phyloP scores from a whole-genome alignment of 2,888 invertebrate genomes.

The Oligia strigilis region DNA sequence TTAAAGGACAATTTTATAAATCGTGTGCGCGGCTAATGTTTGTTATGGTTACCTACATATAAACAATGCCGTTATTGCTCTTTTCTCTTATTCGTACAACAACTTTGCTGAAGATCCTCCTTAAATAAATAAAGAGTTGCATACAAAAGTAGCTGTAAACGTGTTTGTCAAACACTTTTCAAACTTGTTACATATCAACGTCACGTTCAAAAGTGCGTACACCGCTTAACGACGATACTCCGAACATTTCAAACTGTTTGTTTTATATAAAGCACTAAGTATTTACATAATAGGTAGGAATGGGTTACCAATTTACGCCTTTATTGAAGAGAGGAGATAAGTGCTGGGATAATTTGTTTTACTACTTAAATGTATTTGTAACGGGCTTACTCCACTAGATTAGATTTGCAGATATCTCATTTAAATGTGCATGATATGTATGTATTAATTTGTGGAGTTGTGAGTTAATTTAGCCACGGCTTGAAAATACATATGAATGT shows the following conservation, averaged over 20 bases:
- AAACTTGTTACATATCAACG: not conserved
- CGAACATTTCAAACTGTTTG: constrained; percentile 52
- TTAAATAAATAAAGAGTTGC: not conserved
- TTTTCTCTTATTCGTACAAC: not conserved
- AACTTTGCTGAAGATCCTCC: not conserved
- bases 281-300: constrained; percentile 40
- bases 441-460: constrained; percentile 16
- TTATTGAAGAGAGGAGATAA: constrained; percentile 34
- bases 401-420: constrained; percentile 39
- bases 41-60: not conserved
- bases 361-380: constrained; percentile 33
- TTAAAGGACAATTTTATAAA: constrained; percentile 10
- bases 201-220: constrained; percentile 7
- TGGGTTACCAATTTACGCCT: constrained; percentile 52
- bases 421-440: constrained; percentile 20
- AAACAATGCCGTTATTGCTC: not conserved
- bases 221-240: constrained; percentile 54
- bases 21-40: not conserved
- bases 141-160: not conserved
- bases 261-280: constrained; percentile 46
- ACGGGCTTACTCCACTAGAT: constrained; percentile 22
- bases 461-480: constrained; percentile 9
- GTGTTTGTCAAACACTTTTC: not conserved
- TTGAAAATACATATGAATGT: not conserved
- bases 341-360: constrained; percentile 47